A percentile compares a stretch with the other conserved stretches of the same genome.
phyloP scores from a whole-genome alignment of 1,140 invertebrate genomes.

The Musca vetustissima region DNA sequence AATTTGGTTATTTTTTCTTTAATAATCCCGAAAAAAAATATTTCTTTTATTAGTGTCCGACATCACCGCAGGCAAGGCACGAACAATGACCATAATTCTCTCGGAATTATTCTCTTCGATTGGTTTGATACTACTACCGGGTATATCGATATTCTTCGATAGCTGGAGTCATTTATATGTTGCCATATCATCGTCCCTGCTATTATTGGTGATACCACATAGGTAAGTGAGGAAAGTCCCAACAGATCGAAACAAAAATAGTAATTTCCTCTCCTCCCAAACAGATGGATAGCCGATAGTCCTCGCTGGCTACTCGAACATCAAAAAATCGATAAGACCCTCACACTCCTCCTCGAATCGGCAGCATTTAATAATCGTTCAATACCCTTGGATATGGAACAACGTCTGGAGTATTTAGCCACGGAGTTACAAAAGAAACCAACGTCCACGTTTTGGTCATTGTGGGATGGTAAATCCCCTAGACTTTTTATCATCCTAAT shows the following conservation, averaged over 20 bases:
- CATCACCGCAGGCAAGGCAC: slow-evolving; percentile 49
- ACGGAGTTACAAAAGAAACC: slow-evolving; percentile 33
- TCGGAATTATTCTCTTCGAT: slow-evolving; percentile 57
- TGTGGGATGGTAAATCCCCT: slow-evolving; percentile 50
- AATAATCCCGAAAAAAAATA: too few relatives aligned
- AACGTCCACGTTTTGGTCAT: slow-evolving; percentile 37
- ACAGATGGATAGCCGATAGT: slow-evolving; percentile 56
- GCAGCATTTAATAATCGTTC: slow-evolving; percentile 51
- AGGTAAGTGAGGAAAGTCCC: too few relatives aligned
- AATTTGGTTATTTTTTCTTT: too few relatives aligned
- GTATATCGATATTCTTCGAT: slow-evolving; percentile 53
- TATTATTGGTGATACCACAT: slow-evolving; percentile 50
- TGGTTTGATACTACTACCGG: slow-evolving; percentile 53
- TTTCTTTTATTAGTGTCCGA: slow-evolving; percentile 51
- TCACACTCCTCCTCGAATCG: slow-evolving; percentile 47
- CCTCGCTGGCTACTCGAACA: slow-evolving; percentile 54
- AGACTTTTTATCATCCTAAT: slow-evolving; percentile 43
- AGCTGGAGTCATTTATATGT: slow-evolving; percentile 55
- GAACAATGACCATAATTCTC: slow-evolving; percentile 49
- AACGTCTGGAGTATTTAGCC: slow-evolving; percentile 42
- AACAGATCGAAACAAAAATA: background rate
- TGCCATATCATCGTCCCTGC: slow-evolving; percentile 52
- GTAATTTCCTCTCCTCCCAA: slow-evolving; percentile 11
- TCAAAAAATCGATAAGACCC: slow-evolving; percentile 44
- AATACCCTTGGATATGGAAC: slow-evolving; percentile 48